Conservation (phyloP, 2,797 vertebrate species). For the Eulemur mongoz region DNA sequence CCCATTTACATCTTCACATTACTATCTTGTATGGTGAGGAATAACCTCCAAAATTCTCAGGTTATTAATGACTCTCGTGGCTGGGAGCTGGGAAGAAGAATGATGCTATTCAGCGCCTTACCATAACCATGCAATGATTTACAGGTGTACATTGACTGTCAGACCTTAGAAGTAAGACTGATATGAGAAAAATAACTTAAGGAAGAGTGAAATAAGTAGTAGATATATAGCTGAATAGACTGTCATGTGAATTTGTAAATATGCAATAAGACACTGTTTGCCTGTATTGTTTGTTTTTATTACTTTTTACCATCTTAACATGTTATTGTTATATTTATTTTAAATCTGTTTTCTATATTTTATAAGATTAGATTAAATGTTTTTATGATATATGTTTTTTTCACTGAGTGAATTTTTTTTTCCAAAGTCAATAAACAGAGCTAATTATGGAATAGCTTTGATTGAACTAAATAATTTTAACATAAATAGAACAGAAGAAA, state of each 20-base stretch:
- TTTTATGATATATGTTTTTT: not conserved
- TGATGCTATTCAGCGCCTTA: not conserved
- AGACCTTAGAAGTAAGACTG: not conserved
- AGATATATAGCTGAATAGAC: not conserved
- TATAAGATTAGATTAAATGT: not conserved
- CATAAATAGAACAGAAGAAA: not conserved
- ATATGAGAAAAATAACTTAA: not conserved
- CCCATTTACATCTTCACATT: not conserved
- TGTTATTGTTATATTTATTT: not conserved
- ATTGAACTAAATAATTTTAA: not conserved
- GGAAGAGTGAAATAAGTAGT: not conserved
- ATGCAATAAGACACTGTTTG: not conserved
- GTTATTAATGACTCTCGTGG: not conserved
- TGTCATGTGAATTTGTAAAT: not conserved
- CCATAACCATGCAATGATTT: not conserved
- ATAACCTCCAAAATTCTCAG: not conserved
- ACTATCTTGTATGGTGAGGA: too few species aligned
- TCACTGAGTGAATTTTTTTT: not conserved
- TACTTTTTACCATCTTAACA: not conserved
- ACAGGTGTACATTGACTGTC: not conserved
- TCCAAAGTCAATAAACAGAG: not conserved
- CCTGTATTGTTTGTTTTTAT: not conserved
- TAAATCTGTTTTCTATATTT: not conserved
- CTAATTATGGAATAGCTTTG: not conserved
- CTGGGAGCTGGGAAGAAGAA: not conserved